Conservation (phyloP, 2,113 vertebrate genomes). For the Lophochroa leadbeateri region DNA sequence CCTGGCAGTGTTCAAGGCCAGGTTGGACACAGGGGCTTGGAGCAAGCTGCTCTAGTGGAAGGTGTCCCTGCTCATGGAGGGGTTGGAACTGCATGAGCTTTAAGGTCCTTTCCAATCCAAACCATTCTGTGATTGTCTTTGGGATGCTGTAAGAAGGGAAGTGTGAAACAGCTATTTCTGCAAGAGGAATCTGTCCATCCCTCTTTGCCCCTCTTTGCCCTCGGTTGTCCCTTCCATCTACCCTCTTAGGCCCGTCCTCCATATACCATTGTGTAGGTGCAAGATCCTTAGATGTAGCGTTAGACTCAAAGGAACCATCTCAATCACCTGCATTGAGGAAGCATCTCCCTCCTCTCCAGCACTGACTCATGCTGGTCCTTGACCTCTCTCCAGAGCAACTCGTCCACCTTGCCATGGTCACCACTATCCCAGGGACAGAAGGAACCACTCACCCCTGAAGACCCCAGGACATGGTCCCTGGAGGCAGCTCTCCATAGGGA, state of each 20-base stretch:
- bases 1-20: no score
- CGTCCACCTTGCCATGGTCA: neutral
- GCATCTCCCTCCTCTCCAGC: neutral
- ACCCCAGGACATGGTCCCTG: neutral
- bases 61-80: neutral
- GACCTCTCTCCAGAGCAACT: neutral
- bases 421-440: neutral
- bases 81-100: neutral
- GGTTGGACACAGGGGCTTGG: neutral
- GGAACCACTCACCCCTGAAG: neutral
- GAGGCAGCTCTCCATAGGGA: neutral
- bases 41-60: neutral
- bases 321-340: neutral
- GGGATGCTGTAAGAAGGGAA: neutral
- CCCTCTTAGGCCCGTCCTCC: neutral
- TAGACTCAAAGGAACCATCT: neutral
- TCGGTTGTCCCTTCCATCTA: neutral
- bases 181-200: neutral
- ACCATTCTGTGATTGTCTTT: neutral
- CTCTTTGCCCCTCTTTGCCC: neutral
- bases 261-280: neutral
- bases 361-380: rapidly evolving
- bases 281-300: neutral
- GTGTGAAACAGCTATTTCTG: neutral
- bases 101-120: neutral